Base-by-base conservation (phyloP, 23 tunicate genomes). In the Oikopleura albicans region DNA sequence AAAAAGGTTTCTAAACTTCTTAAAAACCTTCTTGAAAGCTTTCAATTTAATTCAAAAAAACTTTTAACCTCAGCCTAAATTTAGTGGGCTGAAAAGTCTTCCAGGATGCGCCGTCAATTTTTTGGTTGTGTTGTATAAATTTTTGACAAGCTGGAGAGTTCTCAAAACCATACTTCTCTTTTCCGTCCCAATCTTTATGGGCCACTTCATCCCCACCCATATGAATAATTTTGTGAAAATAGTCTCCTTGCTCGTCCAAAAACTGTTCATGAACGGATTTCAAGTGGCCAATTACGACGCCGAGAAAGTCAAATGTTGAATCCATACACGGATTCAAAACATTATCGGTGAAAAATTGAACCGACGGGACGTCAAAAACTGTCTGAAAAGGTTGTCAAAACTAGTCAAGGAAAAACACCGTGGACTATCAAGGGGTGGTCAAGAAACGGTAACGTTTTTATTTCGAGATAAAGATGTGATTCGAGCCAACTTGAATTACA, bases 161-260 rank as follows among this genome's bases (percentile, higher is more conserved):
- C 29, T n/a, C 41, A 92, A 92, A 92, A 1, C 89, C 90, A 1
- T 8, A 49, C 59, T 49, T 49, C 22, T 49, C 16, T 8, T 49
- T 22, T 22, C 59, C 59, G 22, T 8, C 59, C 8, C 22, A 49
- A 49, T 49, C 22, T 49, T 8, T 8, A 49, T 84, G 84, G 22
- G 91, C 94, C 37, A 92, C 89, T 84, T 92, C 97, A 66, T 92
- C 97, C 0, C 97, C 97, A 39, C 97, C 97, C 1, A 92, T 40
- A 83, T 92, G 97, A 57, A 92, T 76, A 1, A 86, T 75, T 49
- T 49, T 22, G 22, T 49, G 59, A 22, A 49, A 49, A 49, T 22
- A 8, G 22, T 49, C 22, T n/a, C n/a, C n/a, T n/a, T n/a, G n/a
- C n/a, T n/a, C n/a, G n/a, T n/a, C n/a, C n/a, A n/a, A n/a, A 22